Evolutionary conservation across 2,797 vertebrate species (phyloP).

Genomic region (Sphenopsis melanotis): DNA sequence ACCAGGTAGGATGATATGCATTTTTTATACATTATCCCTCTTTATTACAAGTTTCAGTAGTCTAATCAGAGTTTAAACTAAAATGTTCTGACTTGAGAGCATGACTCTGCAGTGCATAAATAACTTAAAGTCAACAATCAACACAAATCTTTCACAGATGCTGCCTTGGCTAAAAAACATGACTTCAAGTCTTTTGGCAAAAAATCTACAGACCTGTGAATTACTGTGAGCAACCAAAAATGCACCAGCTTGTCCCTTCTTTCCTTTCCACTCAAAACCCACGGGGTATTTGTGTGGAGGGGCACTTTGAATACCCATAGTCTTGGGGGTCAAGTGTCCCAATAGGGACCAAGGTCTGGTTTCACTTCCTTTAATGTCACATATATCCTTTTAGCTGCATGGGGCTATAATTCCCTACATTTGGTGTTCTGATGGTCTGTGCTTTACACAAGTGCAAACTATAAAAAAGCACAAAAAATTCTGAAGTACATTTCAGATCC

Average conservation of each 20-base stretch:
- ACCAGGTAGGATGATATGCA: neutral
- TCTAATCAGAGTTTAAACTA: neutral
- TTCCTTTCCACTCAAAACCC: neutral
- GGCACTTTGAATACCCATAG: neutral
- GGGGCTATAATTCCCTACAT: neutral
- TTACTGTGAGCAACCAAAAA: neutral
- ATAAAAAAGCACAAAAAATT: neutral
- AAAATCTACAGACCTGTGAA: neutral
- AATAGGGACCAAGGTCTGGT: neutral
- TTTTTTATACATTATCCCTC: neutral
- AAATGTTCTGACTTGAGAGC: neutral
- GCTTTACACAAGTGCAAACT: neutral
- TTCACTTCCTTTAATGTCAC: neutral
- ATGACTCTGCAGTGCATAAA: neutral
- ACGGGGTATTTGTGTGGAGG: neutral
- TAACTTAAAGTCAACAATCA: neutral
- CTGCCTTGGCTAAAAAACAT: neutral
- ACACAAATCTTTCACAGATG: neutral
- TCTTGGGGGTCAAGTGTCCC: neutral
- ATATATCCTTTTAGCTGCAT: neutral
- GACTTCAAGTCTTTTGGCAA: neutral
- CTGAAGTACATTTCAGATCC: neutral
- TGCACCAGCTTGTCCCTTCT: neutral
- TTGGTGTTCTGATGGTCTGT: neutral
- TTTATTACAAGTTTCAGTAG: neutral